Base-by-base conservation (phyloP, 2,888 invertebrate species). In the Lasioglossum malachurum region DNA sequence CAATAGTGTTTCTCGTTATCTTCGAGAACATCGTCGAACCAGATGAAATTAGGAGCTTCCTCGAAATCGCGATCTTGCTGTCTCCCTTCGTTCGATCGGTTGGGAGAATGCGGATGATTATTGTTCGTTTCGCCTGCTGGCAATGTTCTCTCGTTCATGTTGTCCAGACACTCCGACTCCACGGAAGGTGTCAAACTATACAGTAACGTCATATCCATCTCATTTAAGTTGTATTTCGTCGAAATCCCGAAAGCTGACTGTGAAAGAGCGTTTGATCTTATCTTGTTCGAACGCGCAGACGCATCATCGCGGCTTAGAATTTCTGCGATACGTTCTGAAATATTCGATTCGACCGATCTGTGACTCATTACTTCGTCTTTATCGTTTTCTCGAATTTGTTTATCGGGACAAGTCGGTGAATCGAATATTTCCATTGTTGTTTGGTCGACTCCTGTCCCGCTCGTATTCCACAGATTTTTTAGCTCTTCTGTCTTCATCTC, bases 161-260 rank as follows among this genome's bases (percentile, higher is more conserved):
- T 64, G 4, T 79, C 78, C 8, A 75, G 60, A 27, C 77, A 44
- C 2, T 84, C 83, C 1, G 67, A 23, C 27, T 88, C 90, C 0
- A 85, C 83, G 12, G 88, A 86, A 2, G 94, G 94, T 2, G 94
- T 93, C 5, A 95, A 81, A 44, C 95, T 95, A 73, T 95, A 95
- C 46, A 95, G 91, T 4, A 91, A 82, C 46, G 84, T 92, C 93
- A 95, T 93, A 23, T 93, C 93, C 3, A 87, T 81, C 1, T 93
- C 84, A 75, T 93, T 91, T 14, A 95, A 87, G 83, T 91, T 93
- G 49, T 95, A 95, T 41, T 94, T 94, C 0, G 84, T 82, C 12
- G 94, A 92, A 23, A 88, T 83, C 44, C 92, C 12, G 16, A 71
- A 5, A 38, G 46, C 90, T 0, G 91, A 91, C 27, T 87, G 84